Percentiles rank a stretch among this genome's conserved stretches.
Conservation (phyloP, 2,113 vertebrate genomes). For the Chionodraco myersi region DNA sequence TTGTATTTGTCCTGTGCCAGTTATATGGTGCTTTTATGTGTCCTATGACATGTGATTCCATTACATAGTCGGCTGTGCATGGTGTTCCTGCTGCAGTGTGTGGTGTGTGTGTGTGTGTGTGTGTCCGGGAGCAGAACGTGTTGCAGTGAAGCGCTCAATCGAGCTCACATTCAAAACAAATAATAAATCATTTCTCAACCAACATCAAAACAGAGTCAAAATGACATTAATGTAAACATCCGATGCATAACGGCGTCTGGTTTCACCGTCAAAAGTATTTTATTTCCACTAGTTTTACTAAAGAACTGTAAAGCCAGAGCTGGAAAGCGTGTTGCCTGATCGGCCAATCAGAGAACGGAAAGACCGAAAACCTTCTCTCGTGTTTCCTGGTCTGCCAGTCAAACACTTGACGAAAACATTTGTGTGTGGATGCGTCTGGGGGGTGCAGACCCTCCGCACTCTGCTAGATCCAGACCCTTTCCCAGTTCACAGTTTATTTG, state of each 20-base stretch:
- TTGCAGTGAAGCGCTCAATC: not conserved
- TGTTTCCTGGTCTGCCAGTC: constrained; percentile 1
- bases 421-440: no score
- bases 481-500: not conserved
- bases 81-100: not conserved
- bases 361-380: not conserved
- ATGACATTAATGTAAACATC: not conserved
- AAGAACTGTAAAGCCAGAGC: constrained; percentile 2
- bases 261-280: not conserved
- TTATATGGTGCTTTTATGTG: constrained; percentile 52
- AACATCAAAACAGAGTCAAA: not conserved
- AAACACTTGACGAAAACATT: not conserved
- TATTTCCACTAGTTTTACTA: not conserved
- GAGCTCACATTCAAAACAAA: constrained; percentile 15
- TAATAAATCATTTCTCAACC: not conserved
- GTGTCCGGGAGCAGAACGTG: not conserved
- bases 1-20: constrained; percentile 64
- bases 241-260: not conserved
- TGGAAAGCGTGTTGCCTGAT: not conserved
- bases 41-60: constrained; percentile 56
- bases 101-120: not conserved
- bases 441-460: not conserved
- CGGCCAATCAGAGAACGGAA: not conserved
- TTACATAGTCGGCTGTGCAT: constrained; percentile 26
- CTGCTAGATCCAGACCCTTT: not conserved